A percentile compares a stretch with the other conserved stretches of the same genome.
phyloP scores from a whole-genome alignment of 2,797 vertebrate species.

The Enteromius afrohamiltoni region DNA sequence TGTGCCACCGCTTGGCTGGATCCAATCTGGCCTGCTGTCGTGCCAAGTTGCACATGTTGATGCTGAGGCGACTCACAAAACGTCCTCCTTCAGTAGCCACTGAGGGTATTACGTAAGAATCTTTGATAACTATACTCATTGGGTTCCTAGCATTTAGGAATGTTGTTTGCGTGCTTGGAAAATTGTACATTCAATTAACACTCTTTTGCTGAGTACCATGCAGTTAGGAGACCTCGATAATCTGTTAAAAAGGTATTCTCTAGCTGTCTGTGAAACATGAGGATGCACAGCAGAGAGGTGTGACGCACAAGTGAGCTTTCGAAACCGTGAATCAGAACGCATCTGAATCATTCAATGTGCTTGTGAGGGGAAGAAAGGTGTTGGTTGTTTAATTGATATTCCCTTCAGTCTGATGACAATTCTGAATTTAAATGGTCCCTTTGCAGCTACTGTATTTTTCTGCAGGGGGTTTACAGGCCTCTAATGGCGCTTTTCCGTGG shows the following conservation, averaged over 20 bases:
- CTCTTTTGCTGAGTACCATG: constrained; percentile 1
- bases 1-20: constrained; percentile 44
- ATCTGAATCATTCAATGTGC: constrained; percentile 8
- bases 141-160: neutral
- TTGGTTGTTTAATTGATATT: neutral
- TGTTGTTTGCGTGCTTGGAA: constrained; percentile 17
- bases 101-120: neutral
- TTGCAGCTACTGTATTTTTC: neutral
- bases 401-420: neutral
- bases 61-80: neutral
- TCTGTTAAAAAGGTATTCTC: neutral
- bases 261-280: neutral
- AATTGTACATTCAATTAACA: constrained; percentile 13
- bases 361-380: neutral
- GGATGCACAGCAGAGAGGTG: neutral
- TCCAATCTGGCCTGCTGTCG: constrained; percentile 12
- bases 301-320: neutral
- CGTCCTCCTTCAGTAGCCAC: neutral
- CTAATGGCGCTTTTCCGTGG: too few relatives aligned
- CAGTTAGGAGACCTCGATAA: neutral
- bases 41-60: constrained; percentile 25
- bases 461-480: neutral
- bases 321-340: constrained; percentile 1
- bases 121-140: constrained; percentile 7
- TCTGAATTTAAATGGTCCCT: neutral